phyloP scores from a whole-genome alignment of 2,113 vertebrate species.

The Colinus virginianus region DNA sequence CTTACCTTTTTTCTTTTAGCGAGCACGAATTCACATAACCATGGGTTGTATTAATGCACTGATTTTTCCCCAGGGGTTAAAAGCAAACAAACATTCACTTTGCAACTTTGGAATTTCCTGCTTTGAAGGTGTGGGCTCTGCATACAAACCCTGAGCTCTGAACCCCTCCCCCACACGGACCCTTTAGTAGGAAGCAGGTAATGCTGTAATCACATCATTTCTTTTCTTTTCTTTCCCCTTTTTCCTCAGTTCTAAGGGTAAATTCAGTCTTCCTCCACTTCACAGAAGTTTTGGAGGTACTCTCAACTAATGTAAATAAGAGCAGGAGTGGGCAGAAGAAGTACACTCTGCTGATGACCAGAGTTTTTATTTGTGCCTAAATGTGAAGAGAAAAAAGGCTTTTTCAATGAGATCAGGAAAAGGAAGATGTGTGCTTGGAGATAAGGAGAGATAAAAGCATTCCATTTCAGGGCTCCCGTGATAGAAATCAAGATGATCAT shows the following conservation, averaged over 20 bases:
- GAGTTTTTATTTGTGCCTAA: not conserved
- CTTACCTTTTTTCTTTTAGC: not conserved
- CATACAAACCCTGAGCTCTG: not conserved
- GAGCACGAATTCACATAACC: not conserved
- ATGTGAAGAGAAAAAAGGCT: not conserved
- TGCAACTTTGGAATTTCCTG: slow-evolving; percentile 48
- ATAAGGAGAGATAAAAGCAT: slow-evolving; percentile 71
- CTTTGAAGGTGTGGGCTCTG: slow-evolving; percentile 51
- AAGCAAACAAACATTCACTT: not conserved
- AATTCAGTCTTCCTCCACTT: not conserved
- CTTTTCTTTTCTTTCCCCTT: not conserved
- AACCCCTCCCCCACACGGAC: accelerated
- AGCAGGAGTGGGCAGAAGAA: not conserved
- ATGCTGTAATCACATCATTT: not conserved
- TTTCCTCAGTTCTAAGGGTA: not conserved
- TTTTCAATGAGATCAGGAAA: slow-evolving; percentile 49
- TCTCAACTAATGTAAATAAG: not conserved
- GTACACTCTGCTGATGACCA: not conserved
- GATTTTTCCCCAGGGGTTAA: not conserved
- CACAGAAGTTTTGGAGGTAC: not conserved
- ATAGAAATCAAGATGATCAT: slow-evolving; percentile 49
- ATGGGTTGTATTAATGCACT: not conserved
- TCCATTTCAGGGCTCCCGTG: not conserved
- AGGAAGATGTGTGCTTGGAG: slow-evolving; percentile 65
- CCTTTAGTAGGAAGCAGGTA: not conserved